Base-by-base conservation (phyloP, 2,888 invertebrate species). In the Petrolisthes manimaculis region DNA sequence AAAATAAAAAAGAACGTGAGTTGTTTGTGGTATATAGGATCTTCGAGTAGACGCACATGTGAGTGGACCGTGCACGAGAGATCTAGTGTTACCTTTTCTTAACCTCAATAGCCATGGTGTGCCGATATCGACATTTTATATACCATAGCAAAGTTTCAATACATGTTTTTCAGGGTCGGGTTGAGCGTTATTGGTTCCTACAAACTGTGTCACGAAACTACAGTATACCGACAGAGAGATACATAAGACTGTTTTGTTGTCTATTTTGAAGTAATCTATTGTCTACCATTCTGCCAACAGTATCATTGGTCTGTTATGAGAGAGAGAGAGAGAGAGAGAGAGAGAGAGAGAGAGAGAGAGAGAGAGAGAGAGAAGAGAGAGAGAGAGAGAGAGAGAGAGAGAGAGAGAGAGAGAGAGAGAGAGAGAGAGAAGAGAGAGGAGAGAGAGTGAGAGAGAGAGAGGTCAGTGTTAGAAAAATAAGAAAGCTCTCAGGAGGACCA, bases 381-480 rank as follows among this genome's bases (percentile, higher is more conserved):
- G 67, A 61, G 67, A 61, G 67, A 61, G 67, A 61, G 67, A 61
- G 67, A 61, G 67, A 61, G 67, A 61, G 67, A 61, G 67, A 61
- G 67, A 61, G 67, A 61, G 67, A 61, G 67, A 61, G 67, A 61
- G 67, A 61, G 67, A 61, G 14, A 14, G 75, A 12, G 9, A 24
- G 75, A 75, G 75, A 37, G 75, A 69, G 67, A 61, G 8, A 14
- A 61, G 14, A 14, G 67, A 61, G 67, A 61, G 67, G 14, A 14
- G 14, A 14, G 14, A 14, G 14, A 61, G 67, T 12, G 67, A 61
- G 67, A 61, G 67, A 61, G 67, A 67, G 67, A 67, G 67, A 67
- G 67, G 67, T 14, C 14, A 67, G 67, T 14, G 67, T 14, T 12
- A 67, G 67, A 67, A 18, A 67, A 18, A 67, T 12, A 67, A 18